Evolutionary conservation across 1,140 invertebrate genomes (phyloP).

Genomic region (Homalodisca vitripennis): DNA sequence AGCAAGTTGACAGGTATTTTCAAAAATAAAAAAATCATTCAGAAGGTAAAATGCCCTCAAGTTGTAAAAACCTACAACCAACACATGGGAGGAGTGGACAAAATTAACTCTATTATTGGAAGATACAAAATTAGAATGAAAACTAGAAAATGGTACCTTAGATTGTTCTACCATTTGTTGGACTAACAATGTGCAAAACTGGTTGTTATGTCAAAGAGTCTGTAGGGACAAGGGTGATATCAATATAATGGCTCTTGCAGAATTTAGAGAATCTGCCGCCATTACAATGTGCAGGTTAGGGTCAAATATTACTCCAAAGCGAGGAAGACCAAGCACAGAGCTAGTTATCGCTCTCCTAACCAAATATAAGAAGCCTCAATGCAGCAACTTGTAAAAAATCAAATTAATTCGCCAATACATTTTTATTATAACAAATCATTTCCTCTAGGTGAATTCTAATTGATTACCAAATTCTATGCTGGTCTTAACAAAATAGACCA

Average conservation of each 20-base stretch:
- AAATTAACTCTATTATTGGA: no score
- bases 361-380: background rate
- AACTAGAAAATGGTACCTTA: constrained; percentile 44
- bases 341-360: background rate
- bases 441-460: no score
- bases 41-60: constrained; percentile 28
- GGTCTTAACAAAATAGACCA: no score
- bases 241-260: no score
- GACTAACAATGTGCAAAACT: no score
- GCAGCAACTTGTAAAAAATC: no score
- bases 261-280: background rate
- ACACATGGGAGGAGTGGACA: no score
- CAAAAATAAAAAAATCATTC: background rate
- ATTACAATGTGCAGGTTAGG: background rate
- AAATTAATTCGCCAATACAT: no score
- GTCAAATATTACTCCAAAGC: background rate
- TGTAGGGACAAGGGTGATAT: no score
- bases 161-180: constrained; percentile 43
- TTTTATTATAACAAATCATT: no score
- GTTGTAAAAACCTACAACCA: no score
- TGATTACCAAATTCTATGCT: no score
- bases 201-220: background rate
- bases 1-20: constrained; percentile 35
- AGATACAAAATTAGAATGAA: constrained; percentile 45
- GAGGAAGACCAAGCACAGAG: background rate